Percentiles rank a stretch among this genome's conserved stretches.
Evolutionary conservation across 2,113 vertebrate species (phyloP).

Genomic region (Dicrurus megarhynchus): DNA sequence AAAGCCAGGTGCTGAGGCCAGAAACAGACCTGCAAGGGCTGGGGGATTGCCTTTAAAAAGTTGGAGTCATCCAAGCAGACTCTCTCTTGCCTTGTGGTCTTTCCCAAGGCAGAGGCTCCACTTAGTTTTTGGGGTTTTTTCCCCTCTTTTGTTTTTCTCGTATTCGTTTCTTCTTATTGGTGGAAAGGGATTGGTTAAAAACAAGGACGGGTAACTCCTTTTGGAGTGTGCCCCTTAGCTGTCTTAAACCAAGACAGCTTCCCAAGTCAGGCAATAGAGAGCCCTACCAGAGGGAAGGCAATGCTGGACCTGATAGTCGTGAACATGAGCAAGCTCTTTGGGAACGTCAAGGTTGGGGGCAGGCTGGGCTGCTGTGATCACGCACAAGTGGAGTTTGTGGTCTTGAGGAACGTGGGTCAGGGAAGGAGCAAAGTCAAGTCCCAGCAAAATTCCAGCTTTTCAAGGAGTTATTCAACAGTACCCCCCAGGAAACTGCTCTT

Average conservation of each 20-base stretch:
- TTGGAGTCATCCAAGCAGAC: accelerated
- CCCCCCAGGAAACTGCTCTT: background rate
- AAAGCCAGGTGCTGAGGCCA: background rate
- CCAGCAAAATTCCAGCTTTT: background rate
- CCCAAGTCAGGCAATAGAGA: background rate
- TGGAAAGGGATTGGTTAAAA: background rate
- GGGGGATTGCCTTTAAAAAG: background rate
- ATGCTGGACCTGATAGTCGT: background rate
- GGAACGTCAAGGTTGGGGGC: accelerated
- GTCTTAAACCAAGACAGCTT: background rate
- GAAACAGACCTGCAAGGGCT: background rate
- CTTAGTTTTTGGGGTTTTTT: accelerated
- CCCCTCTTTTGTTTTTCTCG: background rate
- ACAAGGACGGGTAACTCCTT: background rate
- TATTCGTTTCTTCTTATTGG: background rate
- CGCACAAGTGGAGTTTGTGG: accelerated
- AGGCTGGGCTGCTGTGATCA: background rate
- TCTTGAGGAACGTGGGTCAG: too few species aligned
- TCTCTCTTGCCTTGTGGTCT: background rate
- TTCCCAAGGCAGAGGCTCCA: background rate
- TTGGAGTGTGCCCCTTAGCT: background rate
- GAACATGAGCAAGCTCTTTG: background rate
- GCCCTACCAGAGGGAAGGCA: background rate
- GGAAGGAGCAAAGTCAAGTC: background rate
- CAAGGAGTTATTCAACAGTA: background rate